Evolutionary conservation across 2,113 vertebrate species (phyloP).

Genomic region (Diadophis punctatus): DNA sequence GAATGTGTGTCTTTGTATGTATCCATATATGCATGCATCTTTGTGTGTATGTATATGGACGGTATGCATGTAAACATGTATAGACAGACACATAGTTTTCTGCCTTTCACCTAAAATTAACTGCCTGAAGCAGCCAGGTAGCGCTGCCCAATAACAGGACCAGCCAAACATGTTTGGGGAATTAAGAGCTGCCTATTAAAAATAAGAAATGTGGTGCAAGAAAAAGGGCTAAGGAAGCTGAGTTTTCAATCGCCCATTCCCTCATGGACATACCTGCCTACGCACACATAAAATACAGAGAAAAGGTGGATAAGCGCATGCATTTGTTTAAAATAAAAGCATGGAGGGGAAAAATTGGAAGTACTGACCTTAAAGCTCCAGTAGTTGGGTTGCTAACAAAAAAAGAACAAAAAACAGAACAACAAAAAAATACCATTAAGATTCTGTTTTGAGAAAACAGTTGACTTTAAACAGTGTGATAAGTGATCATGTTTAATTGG

Average conservation of each 20-base stretch:
- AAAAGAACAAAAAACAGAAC: slow-evolving; percentile 53
- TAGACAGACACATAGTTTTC: neutral
- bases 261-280: neutral
- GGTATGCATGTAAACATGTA: neutral
- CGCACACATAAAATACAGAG: slow-evolving; percentile 14
- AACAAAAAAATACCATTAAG: slow-evolving; percentile 67
- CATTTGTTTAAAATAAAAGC: slow-evolving; percentile 56
- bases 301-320: slow-evolving; percentile 60
- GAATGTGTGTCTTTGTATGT: neutral
- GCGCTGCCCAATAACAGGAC: neutral
- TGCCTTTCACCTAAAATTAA: neutral
- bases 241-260: neutral
- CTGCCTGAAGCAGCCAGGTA: neutral
- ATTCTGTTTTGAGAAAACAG: slow-evolving; percentile 41
- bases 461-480: slow-evolving; percentile 5
- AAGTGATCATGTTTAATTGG: slow-evolving; percentile 4
- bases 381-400: slow-evolving; percentile 92
- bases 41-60: neutral
- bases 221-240: neutral
- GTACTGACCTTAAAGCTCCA: slow-evolving; percentile 99
- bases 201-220: neutral
- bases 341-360: slow-evolving; percentile 52
- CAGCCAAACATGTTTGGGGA: neutral
- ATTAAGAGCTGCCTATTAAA: neutral
- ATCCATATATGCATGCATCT: neutral